These are phyloP conservation scores for Lineus longissimus DNA, from an alignment of 1,140 invertebrate species.

Conservation along the genomic window DNA sequence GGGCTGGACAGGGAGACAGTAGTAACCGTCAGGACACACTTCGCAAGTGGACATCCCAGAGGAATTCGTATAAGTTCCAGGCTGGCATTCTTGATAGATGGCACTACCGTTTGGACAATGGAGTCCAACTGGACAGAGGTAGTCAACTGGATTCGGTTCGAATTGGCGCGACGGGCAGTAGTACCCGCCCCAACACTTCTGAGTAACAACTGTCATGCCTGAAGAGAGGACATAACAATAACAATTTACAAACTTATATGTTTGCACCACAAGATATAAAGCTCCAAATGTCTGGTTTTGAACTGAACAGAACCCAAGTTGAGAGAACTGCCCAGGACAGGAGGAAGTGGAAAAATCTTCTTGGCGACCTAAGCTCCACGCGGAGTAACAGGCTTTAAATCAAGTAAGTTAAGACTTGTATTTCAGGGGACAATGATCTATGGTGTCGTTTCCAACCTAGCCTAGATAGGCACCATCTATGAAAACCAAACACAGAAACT, in stretches of 20 bases:
- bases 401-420: background rate
- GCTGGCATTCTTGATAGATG: constrained; percentile 39
- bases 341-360: too few species aligned
- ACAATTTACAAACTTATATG: background rate
- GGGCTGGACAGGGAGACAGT: constrained; percentile 38
- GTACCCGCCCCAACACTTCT: constrained; percentile 41
- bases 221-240: constrained; percentile 5
- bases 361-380: too few species aligned
- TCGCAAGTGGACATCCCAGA: constrained; percentile 30
- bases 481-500: too few species aligned
- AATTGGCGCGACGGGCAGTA: constrained; percentile 36
- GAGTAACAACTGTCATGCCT: constrained; percentile 33
- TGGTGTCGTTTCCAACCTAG: too few species aligned
- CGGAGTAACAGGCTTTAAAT: background rate
- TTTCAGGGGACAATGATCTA: too few species aligned
- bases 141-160: constrained; percentile 34
- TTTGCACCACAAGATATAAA: too few species aligned
- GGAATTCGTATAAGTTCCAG: constrained; percentile 32
- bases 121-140: constrained; percentile 37
- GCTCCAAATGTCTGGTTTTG: too few species aligned
- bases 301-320: too few species aligned
- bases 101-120: constrained; percentile 45
- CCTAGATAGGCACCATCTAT: too few species aligned
- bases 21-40: constrained; percentile 32
- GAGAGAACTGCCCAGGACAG: too few species aligned